Percentiles rank a stretch among this genome's conserved stretches.
Conservation (phyloP, 2,888 invertebrate genomes). For the Anticlea derivata region DNA sequence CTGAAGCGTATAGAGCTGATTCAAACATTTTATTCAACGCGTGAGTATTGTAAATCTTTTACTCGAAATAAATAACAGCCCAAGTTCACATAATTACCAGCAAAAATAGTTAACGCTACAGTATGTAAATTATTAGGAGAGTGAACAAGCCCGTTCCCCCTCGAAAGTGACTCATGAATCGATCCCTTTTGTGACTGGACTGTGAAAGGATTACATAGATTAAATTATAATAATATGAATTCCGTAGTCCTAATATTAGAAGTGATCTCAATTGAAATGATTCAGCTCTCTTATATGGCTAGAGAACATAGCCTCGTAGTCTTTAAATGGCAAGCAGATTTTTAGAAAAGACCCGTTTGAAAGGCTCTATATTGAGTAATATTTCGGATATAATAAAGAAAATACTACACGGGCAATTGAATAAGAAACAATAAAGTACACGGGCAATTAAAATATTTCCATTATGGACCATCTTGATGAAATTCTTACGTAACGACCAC, state of each 20-base stretch:
- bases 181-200: slow-evolving; percentile 22
- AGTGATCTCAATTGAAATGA: slow-evolving; percentile 67
- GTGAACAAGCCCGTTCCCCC: slow-evolving; percentile 13
- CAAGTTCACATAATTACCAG: not conserved
- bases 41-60: too few relatives aligned
- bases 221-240: slow-evolving; percentile 23
- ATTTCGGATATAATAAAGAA: too few relatives aligned
- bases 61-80: too few relatives aligned
- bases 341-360: too few relatives aligned
- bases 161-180: slow-evolving; percentile 27
- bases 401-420: too few relatives aligned
- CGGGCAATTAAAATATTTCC: too few relatives aligned
- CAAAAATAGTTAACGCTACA: not conserved
- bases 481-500: too few relatives aligned
- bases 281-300: slow-evolving; percentile 55
- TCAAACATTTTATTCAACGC: too few relatives aligned
- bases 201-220: slow-evolving; percentile 22
- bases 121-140: slow-evolving; percentile 17
- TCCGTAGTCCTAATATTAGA: slow-evolving; percentile 35
- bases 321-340: slow-evolving; percentile 13
- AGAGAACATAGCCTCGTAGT: slow-evolving; percentile 40
- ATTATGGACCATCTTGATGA: too few relatives aligned
- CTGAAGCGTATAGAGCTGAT: too few relatives aligned
- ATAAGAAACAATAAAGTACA: too few relatives aligned
- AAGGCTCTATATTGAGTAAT: too few relatives aligned